These are phyloP conservation scores for Plecotus auritus DNA, from an alignment of 2,113 vertebrate species.

Conservation along the genomic window DNA sequence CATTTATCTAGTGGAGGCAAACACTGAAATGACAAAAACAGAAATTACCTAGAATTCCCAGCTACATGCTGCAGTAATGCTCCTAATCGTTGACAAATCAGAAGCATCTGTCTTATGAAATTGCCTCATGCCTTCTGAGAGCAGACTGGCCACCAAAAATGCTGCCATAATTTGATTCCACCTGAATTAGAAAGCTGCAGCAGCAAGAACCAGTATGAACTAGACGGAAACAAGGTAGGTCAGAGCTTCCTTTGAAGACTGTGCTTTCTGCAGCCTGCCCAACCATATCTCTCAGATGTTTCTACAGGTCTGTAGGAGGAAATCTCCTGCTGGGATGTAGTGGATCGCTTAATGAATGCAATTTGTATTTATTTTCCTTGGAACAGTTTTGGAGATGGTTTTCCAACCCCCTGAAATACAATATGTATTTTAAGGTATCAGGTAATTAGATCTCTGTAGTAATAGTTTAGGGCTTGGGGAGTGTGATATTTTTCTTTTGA, in stretches of 20 bases:
- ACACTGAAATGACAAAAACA: background rate
- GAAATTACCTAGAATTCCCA: background rate
- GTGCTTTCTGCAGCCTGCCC: background rate
- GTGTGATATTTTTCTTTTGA: conserved; percentile 12
- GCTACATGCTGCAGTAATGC: background rate
- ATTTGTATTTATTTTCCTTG: conserved; percentile 49
- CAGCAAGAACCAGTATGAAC: background rate
- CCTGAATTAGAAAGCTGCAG: background rate
- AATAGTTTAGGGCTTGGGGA: background rate
- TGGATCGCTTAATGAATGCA: conserved; percentile 40
- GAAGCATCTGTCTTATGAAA: background rate
- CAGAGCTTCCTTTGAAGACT: conserved; percentile 48
- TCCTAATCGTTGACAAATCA: background rate
- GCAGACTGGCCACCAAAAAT: background rate
- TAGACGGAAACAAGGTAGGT: conserved; percentile 44
- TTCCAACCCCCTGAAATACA: background rate
- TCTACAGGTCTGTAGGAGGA: conserved; percentile 1
- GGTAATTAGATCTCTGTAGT: conserved; percentile 42
- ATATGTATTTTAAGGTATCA: conserved; percentile 24
- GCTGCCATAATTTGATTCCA: background rate
- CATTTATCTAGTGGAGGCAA: background rate
- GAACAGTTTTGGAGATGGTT: background rate
- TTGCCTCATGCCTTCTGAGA: background rate
- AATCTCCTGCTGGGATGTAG: conserved; percentile 30
- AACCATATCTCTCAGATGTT: background rate